These are phyloP conservation scores for Troides oblongomaculatus DNA, from an alignment of 2,888 invertebrate species.

Conservation along the genomic window DNA sequence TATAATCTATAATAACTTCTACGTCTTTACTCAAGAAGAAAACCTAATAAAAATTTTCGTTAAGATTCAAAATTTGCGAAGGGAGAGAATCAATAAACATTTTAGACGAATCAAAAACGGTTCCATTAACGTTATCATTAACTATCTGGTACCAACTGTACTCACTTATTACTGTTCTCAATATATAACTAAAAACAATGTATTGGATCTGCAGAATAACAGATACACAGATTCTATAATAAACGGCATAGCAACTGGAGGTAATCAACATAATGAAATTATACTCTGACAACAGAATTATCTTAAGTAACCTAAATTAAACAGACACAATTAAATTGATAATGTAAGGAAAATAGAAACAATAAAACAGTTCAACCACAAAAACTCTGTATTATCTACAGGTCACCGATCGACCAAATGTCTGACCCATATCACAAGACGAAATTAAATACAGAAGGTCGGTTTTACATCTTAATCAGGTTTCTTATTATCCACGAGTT, in stretches of 20 bases:
- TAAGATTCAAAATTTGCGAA: too few species aligned
- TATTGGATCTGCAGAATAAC: neutral
- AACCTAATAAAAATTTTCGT: too few species aligned
- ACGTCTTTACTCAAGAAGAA: too few species aligned
- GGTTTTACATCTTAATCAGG: slow-evolving; percentile 24
- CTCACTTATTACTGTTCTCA: too few species aligned
- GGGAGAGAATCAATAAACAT: too few species aligned
- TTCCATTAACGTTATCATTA: too few species aligned
- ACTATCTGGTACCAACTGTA: too few species aligned
- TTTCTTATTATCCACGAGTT: slow-evolving; percentile 11
- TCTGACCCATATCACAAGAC: slow-evolving; percentile 56
- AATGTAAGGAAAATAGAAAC: slow-evolving; percentile 59
- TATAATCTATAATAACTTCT: too few species aligned
- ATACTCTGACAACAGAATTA: slow-evolving; percentile 48
- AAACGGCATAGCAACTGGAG: slow-evolving; percentile 28
- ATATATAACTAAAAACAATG: neutral
- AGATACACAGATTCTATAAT: neutral
- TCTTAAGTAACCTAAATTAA: slow-evolving; percentile 60
- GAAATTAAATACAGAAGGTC: slow-evolving; percentile 31
- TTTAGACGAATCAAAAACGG: too few species aligned
- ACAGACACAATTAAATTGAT: slow-evolving; percentile 56
- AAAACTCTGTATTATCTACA: slow-evolving; percentile 57
- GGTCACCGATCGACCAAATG: slow-evolving; percentile 54
- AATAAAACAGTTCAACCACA: slow-evolving; percentile 61
- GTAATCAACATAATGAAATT: slow-evolving; percentile 35